Evolutionary conservation across 2,888 invertebrate genomes (phyloP).

Genomic region (Elmis aenea): DNA sequence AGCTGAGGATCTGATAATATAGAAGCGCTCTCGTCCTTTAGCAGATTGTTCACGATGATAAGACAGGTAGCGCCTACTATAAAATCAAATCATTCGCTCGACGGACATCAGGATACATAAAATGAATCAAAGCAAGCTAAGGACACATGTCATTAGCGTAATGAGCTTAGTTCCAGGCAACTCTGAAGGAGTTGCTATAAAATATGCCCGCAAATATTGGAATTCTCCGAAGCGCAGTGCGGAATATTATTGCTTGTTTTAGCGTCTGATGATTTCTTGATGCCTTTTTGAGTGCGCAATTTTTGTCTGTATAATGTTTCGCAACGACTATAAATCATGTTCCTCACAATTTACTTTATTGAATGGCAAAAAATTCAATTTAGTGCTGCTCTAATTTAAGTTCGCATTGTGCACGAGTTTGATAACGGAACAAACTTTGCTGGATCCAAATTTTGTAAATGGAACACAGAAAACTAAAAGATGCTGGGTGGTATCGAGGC

Average conservation of each 20-base stretch:
- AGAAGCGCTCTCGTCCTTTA: constrained; percentile 30
- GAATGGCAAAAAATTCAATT: no score
- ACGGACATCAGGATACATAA: constrained; percentile 38
- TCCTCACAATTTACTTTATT: constrained; percentile 16
- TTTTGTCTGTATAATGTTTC: constrained; percentile 26
- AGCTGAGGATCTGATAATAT: constrained; percentile 39
- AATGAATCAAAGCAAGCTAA: constrained; percentile 37
- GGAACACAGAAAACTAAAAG: constrained; percentile 17
- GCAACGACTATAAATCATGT: constrained; percentile 27
- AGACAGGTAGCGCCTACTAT: constrained; percentile 35
- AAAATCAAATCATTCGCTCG: constrained; percentile 40
- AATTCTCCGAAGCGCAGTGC: constrained; percentile 18
- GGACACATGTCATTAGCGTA: constrained; percentile 41
- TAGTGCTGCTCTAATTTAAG: no score
- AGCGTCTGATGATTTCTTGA: constrained; percentile 42
- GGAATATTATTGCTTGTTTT: constrained; percentile 32
- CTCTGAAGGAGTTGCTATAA: constrained; percentile 17
- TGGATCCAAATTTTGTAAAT: constrained; percentile 12
- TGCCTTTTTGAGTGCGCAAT: constrained; percentile 39
- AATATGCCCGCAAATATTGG: constrained; percentile 32
- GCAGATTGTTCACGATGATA: constrained; percentile 38
- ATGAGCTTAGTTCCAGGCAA: constrained; percentile 35
- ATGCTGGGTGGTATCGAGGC: no score
- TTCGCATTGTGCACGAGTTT: no score
- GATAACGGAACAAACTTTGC: no score